Evolutionary conservation across 2,113 vertebrate genomes (phyloP).

Genomic region (Crotalus horridus): DNA sequence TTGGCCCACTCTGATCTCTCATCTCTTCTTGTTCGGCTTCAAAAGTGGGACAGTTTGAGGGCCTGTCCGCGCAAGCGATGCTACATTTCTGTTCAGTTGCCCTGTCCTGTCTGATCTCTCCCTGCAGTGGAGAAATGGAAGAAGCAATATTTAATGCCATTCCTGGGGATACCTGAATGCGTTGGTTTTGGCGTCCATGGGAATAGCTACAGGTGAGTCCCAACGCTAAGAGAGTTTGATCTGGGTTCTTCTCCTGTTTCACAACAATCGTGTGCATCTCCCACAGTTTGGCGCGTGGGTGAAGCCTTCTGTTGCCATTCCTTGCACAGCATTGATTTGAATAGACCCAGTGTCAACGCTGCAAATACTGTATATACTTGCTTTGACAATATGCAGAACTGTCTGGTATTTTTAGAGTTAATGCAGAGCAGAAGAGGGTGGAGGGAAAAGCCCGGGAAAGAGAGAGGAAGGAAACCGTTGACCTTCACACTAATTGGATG

Average conservation of each 20-base stretch:
- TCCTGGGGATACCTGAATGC: slow-evolving; percentile 85
- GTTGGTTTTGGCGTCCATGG: slow-evolving; percentile 84
- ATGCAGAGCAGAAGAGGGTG: no score
- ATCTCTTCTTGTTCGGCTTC: not conserved
- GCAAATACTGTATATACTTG: no score
- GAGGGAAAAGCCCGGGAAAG: no score
- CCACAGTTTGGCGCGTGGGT: not conserved
- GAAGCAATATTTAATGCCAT: slow-evolving; percentile 70
- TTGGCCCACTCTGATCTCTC: not conserved
- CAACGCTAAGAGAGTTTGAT: not conserved
- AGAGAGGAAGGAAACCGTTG: no score
- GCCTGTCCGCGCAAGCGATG: not conserved
- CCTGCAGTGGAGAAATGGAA: slow-evolving; percentile 88
- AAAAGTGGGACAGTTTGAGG: not conserved
- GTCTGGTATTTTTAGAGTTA: no score
- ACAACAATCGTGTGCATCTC: not conserved
- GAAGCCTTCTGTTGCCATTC: not conserved
- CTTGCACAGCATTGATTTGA: not conserved
- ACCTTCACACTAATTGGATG: no score
- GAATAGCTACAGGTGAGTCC: slow-evolving; percentile 81
- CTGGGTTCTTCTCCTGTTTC: not conserved
- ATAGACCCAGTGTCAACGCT: not conserved
- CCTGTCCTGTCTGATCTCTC: slow-evolving; percentile 29
- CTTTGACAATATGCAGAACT: no score
- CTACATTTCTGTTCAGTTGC: not conserved